Evolutionary conservation across 2,113 vertebrate genomes (phyloP), one percentile per base, ranked within the genome.

Genomic region (Numida meleagris): DNA sequence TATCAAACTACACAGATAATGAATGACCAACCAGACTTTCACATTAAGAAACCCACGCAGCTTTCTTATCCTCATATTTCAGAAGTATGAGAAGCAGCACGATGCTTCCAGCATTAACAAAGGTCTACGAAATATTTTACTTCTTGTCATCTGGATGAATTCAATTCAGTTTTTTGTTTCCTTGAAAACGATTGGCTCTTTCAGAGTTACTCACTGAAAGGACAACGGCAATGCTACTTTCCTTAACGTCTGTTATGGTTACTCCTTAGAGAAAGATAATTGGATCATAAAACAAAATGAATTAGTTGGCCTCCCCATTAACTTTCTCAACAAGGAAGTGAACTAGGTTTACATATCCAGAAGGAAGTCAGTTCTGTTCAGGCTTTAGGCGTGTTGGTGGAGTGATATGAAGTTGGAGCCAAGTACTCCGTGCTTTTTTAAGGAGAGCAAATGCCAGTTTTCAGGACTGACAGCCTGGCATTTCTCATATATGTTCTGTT

Each of bases 1-100:
- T 61, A 93, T 86, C 90, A 96, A 94, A 91, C 94, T 77, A 2
- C 55, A 48, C 72, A 36, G 89, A 68, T 66, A 96, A 97, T 94
- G 79, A 97, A 42, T 96, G 95, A 93, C 95, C 51, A 24, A 23
- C 13, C 46, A 63, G 73, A 45, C 66, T 53, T 43, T 68, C 89
- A 34, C 40, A 13, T 59, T 27, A 55, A 53, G 63, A 82, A 89
- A 84, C 34, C 25, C 34, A 0, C 14, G 16, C 19, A 42, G 61
- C 7, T 91, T 74, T 24, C n/a, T 50, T 46, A 45, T 45, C 21
- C 51, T 91, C 0, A 0, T 24, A 2, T 75, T 91, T 91, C 85
- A 21, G 11, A 66, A 57, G 71, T 20, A 61, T 10, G 14, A 66
- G 67, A 48, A 57, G 6, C 46, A 48, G 34, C 19, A 27, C 2